Evolutionary conservation across 2,113 vertebrate species (phyloP).

Genomic region (Indicator indicator): DNA sequence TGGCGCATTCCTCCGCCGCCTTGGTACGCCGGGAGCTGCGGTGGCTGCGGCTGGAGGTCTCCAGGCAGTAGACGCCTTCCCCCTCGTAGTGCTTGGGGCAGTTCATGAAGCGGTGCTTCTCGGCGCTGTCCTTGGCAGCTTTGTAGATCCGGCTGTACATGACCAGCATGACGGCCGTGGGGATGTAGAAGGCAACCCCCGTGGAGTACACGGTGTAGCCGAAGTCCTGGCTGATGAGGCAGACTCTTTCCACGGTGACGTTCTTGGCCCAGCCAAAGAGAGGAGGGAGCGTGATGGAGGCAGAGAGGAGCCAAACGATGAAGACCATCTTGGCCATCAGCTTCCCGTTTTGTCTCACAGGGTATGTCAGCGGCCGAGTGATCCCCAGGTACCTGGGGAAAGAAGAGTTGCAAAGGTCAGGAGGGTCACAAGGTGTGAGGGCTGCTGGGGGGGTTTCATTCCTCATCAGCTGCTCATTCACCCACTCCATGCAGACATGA

Average conservation of each 20-base stretch:
- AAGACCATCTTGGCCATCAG: conserved; percentile 81
- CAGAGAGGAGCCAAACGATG: conserved; percentile 77
- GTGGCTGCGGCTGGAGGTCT: conserved; percentile 41
- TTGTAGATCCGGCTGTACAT: conserved; percentile 80
- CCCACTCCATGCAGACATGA: rapidly evolving
- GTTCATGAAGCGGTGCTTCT: conserved; percentile 77
- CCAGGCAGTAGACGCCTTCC: conserved; percentile 64
- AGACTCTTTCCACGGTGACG: conserved; percentile 70
- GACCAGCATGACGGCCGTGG: conserved; percentile 77
- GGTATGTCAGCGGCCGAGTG: conserved; percentile 74
- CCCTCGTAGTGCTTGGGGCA: conserved; percentile 63
- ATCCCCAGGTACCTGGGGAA: conserved; percentile 75
- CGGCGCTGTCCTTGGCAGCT: conserved; percentile 73
- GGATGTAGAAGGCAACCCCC: conserved; percentile 79
- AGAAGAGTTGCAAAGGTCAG: not conserved
- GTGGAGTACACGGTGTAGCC: conserved; percentile 81
- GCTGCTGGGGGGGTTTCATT: not conserved
- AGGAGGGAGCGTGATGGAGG: conserved; percentile 77
- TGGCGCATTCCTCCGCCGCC: conserved; percentile 69
- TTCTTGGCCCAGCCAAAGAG: conserved; percentile 80
- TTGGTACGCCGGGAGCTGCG: conserved; percentile 63
- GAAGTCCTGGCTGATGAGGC: conserved; percentile 81
- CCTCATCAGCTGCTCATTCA: not conserved
- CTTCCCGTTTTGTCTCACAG: conserved; percentile 74
- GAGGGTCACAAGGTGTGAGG: not conserved